Conservation (phyloP, 1,140 invertebrate species). For the Diuraphis noxia region DNA sequence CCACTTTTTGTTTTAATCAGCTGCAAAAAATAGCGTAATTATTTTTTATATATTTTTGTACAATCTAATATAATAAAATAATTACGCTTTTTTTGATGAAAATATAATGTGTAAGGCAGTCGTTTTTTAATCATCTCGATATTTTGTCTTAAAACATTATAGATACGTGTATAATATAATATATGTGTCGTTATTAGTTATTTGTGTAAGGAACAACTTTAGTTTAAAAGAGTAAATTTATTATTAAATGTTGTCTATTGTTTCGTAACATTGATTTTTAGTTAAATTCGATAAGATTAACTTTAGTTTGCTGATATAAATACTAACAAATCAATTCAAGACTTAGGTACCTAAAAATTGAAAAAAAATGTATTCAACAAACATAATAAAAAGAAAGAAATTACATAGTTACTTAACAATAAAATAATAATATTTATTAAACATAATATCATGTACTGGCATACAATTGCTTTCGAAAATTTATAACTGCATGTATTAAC, state of each 20-base stretch:
- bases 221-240: not conserved
- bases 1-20: not conserved
- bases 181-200: not conserved
- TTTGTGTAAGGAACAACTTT: not conserved
- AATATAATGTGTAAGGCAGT: not conserved
- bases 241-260: not conserved
- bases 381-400: too few relatives aligned
- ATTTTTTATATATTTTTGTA: not conserved
- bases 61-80: too few relatives aligned
- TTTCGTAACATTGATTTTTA: not conserved
- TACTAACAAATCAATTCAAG: too few relatives aligned
- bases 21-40: not conserved
- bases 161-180: not conserved
- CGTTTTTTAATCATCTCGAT: not conserved
- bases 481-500: not conserved
- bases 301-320: too few relatives aligned
- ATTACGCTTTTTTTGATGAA: too few relatives aligned
- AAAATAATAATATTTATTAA: too few relatives aligned
- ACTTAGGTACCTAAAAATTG: too few relatives aligned
- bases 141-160: not conserved
- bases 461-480: not conserved
- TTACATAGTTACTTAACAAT: too few relatives aligned
- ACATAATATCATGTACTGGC: not conserved
- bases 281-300: too few relatives aligned
- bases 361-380: too few relatives aligned